These are phyloP conservation scores for Gonioctena quinquepunctata DNA, from an alignment of 1,140 invertebrate species.

Conservation along the genomic window DNA sequence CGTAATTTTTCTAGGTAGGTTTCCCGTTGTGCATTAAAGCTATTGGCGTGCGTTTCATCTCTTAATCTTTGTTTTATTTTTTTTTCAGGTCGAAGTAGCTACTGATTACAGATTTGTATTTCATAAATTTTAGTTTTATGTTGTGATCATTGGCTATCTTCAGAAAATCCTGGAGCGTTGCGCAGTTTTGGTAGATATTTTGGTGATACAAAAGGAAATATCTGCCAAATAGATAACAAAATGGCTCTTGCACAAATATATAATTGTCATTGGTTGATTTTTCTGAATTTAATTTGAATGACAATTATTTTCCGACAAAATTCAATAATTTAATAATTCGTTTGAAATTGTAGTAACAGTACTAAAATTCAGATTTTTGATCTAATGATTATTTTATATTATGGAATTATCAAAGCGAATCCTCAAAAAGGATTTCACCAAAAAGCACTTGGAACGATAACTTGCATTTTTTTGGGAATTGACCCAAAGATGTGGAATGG, in stretches of 20 bases:
- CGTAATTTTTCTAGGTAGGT: neutral
- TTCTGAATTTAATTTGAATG: neutral
- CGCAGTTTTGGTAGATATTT: conserved; percentile 6
- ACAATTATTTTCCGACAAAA: too few relatives aligned
- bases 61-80: neutral
- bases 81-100: conserved; percentile 6
- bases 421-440: conserved; percentile 18
- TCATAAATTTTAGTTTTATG: neutral
- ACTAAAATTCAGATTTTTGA: too few relatives aligned
- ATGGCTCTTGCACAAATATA: conserved; percentile 4
- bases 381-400: too few relatives aligned
- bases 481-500: too few relatives aligned
- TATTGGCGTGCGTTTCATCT: too few relatives aligned
- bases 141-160: neutral
- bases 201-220: neutral
- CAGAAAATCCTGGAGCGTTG: neutral
- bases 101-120: neutral
- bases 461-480: neutral
- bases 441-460: neutral
- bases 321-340: too few relatives aligned
- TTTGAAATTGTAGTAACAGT: too few relatives aligned
- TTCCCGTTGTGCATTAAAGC: neutral
- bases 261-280: neutral
- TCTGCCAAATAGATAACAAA: conserved; percentile 5
- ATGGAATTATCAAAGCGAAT: neutral